Conservation (phyloP, 2,888 invertebrate species). For the Spicauda simplicius region DNA sequence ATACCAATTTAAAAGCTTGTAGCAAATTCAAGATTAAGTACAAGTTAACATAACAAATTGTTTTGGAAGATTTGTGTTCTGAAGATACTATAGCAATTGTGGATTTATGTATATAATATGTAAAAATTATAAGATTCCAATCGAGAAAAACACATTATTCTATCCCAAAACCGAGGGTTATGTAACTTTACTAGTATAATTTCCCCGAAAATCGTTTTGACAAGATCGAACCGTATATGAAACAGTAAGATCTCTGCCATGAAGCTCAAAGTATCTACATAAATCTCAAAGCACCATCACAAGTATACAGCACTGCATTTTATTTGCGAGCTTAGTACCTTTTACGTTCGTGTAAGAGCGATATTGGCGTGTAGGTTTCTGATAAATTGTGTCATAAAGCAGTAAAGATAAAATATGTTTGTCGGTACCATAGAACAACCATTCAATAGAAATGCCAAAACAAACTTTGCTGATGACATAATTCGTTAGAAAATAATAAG, state of each 20-base stretch:
- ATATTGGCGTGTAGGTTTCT: slow-evolving; percentile 5
- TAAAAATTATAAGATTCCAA: too few relatives aligned
- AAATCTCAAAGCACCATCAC: slow-evolving; percentile 1
- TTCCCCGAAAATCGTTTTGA: background rate
- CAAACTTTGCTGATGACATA: background rate
- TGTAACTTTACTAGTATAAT: background rate
- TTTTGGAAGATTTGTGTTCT: too few relatives aligned
- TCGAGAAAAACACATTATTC: too few relatives aligned
- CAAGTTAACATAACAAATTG: too few relatives aligned
- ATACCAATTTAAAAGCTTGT: too few relatives aligned
- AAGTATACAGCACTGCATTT: slow-evolving; percentile 8
- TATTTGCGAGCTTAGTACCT: slow-evolving; percentile 10
- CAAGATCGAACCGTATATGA: background rate
- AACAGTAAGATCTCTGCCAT: background rate
- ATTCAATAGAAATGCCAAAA: background rate
- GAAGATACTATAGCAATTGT: too few relatives aligned
- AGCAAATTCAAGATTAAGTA: too few relatives aligned
- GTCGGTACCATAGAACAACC: too few relatives aligned
- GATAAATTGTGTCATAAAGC: slow-evolving; percentile 5
- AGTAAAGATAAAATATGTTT: slow-evolving; percentile 8
- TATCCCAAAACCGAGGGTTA: too few relatives aligned
- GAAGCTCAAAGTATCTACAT: background rate
- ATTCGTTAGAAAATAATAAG: too few relatives aligned
- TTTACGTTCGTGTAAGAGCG: slow-evolving; percentile 5
- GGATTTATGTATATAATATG: too few relatives aligned